Conservation (phyloP, 2,113 vertebrate genomes). For the Chloropsis hardwickii region DNA sequence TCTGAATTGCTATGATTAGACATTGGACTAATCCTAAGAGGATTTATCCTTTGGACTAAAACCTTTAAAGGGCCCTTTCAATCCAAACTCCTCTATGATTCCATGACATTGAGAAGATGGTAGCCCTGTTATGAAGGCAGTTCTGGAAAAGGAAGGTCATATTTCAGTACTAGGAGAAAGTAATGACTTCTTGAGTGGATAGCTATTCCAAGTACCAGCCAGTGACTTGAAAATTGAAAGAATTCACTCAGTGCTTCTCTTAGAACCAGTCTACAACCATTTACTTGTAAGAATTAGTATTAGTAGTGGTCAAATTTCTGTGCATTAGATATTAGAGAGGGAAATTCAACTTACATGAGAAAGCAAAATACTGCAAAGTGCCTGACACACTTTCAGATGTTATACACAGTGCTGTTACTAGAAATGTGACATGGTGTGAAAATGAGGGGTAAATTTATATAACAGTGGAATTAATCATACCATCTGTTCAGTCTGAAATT, state of each 20-base stretch:
- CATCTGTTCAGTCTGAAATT: slow-evolving; percentile 6
- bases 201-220: background rate
- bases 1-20: background rate
- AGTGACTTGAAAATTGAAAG: background rate
- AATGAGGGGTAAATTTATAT: background rate
- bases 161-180: background rate
- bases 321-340: background rate
- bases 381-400: background rate
- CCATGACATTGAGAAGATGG: background rate
- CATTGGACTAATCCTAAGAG: background rate
- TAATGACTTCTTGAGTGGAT: background rate
- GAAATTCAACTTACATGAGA: background rate
- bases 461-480: slow-evolving; percentile 3
- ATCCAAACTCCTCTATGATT: background rate
- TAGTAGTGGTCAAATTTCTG: background rate
- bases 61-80: background rate
- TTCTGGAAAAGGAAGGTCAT: background rate
- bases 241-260: background rate
- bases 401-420: background rate
- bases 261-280: background rate
- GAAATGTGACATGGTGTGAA: slow-evolving; percentile 16
- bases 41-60: background rate
- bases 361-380: background rate
- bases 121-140: background rate
- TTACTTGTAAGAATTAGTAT: background rate